phyloP scores from a whole-genome alignment of 2,888 invertebrate species.

The Falcaria lacertinaria region DNA sequence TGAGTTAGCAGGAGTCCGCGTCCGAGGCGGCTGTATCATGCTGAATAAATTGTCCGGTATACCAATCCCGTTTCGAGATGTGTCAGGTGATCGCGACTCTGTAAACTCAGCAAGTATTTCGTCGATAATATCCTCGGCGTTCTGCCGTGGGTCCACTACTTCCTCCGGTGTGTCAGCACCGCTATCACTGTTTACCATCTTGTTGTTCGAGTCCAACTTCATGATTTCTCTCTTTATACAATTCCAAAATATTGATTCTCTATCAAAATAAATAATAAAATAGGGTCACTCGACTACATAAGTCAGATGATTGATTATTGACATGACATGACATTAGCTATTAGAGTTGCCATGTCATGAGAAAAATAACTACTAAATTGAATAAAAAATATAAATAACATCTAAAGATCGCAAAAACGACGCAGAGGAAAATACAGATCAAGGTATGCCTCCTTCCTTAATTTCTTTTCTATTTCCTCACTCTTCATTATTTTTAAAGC shows the following conservation, averaged over 20 bases:
- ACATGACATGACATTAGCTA: constrained; percentile 10
- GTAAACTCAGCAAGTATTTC: constrained; percentile 73
- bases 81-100: constrained; percentile 57
- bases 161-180: constrained; percentile 66
- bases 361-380: constrained; percentile 2
- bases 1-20: constrained; percentile 69
- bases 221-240: constrained; percentile 34
- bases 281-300: constrained; percentile 23
- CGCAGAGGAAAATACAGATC: constrained; percentile 70
- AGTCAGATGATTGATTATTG: constrained; percentile 62
- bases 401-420: constrained; percentile 45
- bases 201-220: constrained; percentile 76
- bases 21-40: constrained; percentile 68
- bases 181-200: constrained; percentile 67
- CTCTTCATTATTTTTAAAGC: constrained; percentile 72
- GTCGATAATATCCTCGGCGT: constrained; percentile 72
- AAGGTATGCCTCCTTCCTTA: constrained; percentile 70
- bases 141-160: constrained; percentile 65
- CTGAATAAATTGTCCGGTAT: constrained; percentile 60
- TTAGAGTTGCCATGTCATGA: constrained; percentile 35
- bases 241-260: constrained; percentile 43
- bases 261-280: constrained; percentile 64
- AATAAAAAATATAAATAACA: constrained; percentile 6
- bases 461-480: constrained; percentile 68
- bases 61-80: constrained; percentile 53